These are phyloP conservation scores for Oreochromis spilurus DNA, from an alignment of 2,113 vertebrate genomes.

Conservation along the genomic window DNA sequence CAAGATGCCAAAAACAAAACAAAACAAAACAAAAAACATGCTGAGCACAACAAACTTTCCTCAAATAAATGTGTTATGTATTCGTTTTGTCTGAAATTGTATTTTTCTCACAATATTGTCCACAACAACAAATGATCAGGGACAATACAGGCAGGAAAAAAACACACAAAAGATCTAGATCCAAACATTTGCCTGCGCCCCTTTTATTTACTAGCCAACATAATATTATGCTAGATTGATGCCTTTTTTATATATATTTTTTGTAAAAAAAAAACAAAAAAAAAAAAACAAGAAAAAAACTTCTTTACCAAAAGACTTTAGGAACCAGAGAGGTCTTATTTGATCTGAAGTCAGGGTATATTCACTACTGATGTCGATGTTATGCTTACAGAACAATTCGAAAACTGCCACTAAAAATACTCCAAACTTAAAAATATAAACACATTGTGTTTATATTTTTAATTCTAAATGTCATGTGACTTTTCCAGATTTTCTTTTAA, in stretches of 20 bases:
- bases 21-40: not conserved
- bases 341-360: not conserved
- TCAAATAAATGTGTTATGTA: not conserved
- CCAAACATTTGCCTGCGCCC: not conserved
- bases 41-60: not conserved
- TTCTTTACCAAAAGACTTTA: not conserved
- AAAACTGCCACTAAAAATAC: not conserved
- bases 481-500: no score
- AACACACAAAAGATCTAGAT: not conserved
- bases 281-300: no score
- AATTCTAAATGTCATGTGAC: no score
- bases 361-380: not conserved
- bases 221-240: not conserved
- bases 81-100: not conserved
- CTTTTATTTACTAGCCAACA: not conserved
- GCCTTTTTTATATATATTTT: not conserved
- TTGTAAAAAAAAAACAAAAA: not conserved
- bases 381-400: fast-evolving
- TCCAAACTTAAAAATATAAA: not conserved
- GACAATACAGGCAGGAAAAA: not conserved
- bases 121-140: not conserved
- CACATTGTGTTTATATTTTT: not conserved
- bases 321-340: not conserved
- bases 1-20: not conserved
- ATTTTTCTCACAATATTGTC: not conserved